Evolutionary conservation across 2,113 vertebrate species (phyloP).

Genomic region (Glareola pratincola): DNA sequence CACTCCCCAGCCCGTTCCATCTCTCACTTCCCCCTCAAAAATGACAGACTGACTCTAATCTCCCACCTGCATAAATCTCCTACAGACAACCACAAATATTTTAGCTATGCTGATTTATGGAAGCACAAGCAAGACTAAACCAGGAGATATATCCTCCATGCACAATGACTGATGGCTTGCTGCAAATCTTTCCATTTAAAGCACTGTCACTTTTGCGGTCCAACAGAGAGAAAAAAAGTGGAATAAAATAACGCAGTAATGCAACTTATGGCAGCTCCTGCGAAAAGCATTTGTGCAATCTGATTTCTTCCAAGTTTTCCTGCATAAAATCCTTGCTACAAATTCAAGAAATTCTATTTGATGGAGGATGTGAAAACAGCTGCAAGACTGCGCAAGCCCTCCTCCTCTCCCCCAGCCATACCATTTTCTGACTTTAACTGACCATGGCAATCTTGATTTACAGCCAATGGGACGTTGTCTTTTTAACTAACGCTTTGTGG

Average conservation of each 20-base stretch:
- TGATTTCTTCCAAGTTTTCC: neutral
- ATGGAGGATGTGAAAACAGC: neutral
- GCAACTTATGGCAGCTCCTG: neutral
- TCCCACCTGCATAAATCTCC: slow-evolving; percentile 79
- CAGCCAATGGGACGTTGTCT: neutral
- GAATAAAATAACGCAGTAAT: slow-evolving; percentile 11
- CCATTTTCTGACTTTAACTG: neutral
- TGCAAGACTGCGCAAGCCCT: neutral
- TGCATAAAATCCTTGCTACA: neutral
- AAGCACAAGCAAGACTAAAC: slow-evolving; percentile 58
- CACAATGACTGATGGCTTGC: slow-evolving; percentile 65
- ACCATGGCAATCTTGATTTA: neutral
- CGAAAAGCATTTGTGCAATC: neutral
- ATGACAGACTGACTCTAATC: slow-evolving; percentile 77
- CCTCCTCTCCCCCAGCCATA: neutral
- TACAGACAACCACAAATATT: slow-evolving; percentile 79
- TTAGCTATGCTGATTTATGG: slow-evolving; percentile 81
- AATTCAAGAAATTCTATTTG: neutral
- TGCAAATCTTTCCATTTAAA: slow-evolving; percentile 67
- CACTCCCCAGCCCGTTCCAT: slow-evolving; percentile 35
- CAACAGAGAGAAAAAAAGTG: neutral
- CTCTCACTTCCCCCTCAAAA: slow-evolving; percentile 57
- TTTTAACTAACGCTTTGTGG: neutral
- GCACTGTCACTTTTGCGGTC: slow-evolving; percentile 34
- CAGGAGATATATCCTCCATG: slow-evolving; percentile 62